phyloP scores from a whole-genome alignment of 2,797 vertebrate genomes.

The Synanceia verrucosa region DNA sequence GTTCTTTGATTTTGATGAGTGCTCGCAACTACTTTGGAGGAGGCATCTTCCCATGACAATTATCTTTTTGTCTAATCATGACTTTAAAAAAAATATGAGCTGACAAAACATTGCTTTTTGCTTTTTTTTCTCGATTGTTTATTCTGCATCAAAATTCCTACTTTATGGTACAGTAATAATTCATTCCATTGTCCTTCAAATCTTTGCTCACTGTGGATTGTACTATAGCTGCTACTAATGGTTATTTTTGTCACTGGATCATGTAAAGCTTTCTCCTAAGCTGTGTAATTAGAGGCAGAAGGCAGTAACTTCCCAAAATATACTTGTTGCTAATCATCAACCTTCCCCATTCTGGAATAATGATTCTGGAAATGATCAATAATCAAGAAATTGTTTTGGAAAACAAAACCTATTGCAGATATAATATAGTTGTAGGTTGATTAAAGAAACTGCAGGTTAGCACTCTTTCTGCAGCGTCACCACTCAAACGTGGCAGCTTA shows the following conservation, averaged over 20 bases:
- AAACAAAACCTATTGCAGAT: not conserved
- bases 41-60: not conserved
- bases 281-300: not conserved
- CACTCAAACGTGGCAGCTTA: not conserved
- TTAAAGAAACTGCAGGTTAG: not conserved
- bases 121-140: not conserved
- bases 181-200: not conserved
- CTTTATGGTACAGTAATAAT: not conserved
- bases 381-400: not conserved
- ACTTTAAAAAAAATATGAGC: not conserved
- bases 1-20: not conserved
- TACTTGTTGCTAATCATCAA: not conserved
- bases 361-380: not conserved
- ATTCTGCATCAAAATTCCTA: not conserved
- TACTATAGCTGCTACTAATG: not conserved
- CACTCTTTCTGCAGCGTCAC: not conserved
- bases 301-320: not conserved
- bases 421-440: not conserved
- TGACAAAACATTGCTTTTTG: not conserved
- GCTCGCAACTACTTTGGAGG: not conserved
- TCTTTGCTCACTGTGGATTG: not conserved
- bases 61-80: not conserved
- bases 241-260: not conserved
- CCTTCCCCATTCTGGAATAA: not conserved
- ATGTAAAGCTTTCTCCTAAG: not conserved